Evolutionary conservation across 2,888 invertebrate genomes (phyloP).

Genomic region (Elgonia sp.): DNA sequence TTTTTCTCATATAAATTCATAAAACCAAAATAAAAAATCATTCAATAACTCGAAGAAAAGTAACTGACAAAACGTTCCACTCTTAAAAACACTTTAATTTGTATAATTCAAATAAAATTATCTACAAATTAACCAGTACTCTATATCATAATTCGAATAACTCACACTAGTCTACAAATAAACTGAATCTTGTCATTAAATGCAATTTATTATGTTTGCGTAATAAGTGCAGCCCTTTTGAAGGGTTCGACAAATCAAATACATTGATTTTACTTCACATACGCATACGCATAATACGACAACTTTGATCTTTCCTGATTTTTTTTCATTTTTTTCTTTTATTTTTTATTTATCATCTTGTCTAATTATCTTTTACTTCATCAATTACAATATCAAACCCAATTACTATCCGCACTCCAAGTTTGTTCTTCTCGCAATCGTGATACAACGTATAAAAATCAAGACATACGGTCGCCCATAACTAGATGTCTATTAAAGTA

Average conservation of each 20-base stretch:
- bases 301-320: conserved; percentile 29
- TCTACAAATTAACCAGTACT: conserved; percentile 27
- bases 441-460: conserved; percentile 67
- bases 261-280: conserved; percentile 53
- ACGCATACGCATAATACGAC: conserved; percentile 49
- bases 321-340: neutral
- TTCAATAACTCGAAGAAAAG: too few species aligned
- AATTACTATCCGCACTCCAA: conserved; percentile 40
- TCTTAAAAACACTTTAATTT: conserved; percentile 31
- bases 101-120: conserved; percentile 27
- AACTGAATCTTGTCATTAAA: conserved; percentile 56
- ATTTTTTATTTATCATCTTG: neutral
- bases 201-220: conserved; percentile 70
- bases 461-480: conserved; percentile 67
- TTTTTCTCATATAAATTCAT: too few species aligned
- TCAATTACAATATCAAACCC: conserved; percentile 31
- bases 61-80: neutral
- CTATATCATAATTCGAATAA: conserved; percentile 6
- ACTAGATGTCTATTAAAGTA: conserved; percentile 63
- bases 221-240: conserved; percentile 63
- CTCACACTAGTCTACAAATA: conserved; percentile 28
- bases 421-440: conserved; percentile 32
- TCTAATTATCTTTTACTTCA: neutral
- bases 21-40: too few species aligned
- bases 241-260: conserved; percentile 59